Evolutionary conservation across 2,113 vertebrate genomes (phyloP), one percentile per base, ranked within the genome.

Genomic region (Scatophagus argus): DNA sequence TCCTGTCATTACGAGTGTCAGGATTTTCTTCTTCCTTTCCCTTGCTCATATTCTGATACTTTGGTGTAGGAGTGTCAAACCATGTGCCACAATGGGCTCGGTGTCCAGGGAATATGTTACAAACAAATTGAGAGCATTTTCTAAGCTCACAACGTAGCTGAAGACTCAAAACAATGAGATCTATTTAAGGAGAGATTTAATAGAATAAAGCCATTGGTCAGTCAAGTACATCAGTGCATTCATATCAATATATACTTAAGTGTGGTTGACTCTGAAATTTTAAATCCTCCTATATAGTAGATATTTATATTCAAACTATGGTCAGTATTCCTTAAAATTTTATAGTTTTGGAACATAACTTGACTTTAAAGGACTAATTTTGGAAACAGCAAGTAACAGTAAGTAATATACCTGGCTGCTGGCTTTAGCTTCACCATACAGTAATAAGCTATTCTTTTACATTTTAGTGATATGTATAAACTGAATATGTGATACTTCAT

Each of bases 11-110:
- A 36, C 16, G 23, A 17, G 23, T 21, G 38, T 27, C 52, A 59
- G 31, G n/a, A 25, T 27, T 11, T 12, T 16, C 14, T 21, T 19
- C 51, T 19, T 47, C 11, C 13, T 44, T 60, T 1, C 12, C 36
- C 29, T 19, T 77, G 27, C 56, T 69, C 9, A n/a, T 49, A 55
- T 44, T 67, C 63, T 54, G 17, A 38, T 54, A 36, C 21, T 43
- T 32, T 34, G 58, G 31, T n/a, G 13, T 47, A 38, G 46, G 12
- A 29, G 47, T 77, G 69, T 71, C 58, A 74, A 71, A 84, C 39
- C 11, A 56, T 84, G 39, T 79, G 21, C 63, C 11, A 51, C 61
- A 43, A 31, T 32, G 51, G 64, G 41, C 58, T 51, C 19, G 27
- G 39, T 74, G 52, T 54, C 47, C 43, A 2, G 36, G 51, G 60